Evolutionary conservation across 2,888 invertebrate species (phyloP).

Genomic region (Phengaris arion): DNA sequence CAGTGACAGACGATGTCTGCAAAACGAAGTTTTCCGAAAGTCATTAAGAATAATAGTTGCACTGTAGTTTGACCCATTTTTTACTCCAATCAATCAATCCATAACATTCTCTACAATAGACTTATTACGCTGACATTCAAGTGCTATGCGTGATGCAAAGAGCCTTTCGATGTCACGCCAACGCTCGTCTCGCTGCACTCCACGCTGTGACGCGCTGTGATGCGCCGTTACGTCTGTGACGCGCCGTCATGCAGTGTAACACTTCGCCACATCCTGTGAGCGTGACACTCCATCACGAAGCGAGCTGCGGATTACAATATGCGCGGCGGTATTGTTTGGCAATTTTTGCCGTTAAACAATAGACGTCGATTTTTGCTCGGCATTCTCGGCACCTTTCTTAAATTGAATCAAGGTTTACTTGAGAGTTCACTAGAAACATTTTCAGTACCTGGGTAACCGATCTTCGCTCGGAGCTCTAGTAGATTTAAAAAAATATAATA

Average conservation of each 20-base stretch:
- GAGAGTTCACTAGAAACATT: not conserved
- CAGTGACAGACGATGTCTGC: too few species aligned
- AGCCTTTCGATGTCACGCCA: not conserved
- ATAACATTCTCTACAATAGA: too few species aligned
- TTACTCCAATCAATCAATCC: too few species aligned
- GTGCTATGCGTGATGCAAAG: not conserved
- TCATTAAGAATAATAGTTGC: too few species aligned
- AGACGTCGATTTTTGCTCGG: not conserved
- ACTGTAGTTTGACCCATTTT: too few species aligned
- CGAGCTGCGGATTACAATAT: conserved; percentile 1
- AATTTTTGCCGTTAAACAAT: not conserved
- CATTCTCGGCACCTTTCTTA: not conserved
- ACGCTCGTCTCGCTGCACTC: not conserved
- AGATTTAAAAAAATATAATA: too few species aligned
- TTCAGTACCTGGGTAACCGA: too few species aligned
- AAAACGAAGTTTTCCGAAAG: too few species aligned
- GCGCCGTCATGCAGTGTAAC: not conserved
- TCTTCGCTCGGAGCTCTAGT: too few species aligned
- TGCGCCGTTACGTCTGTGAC: not conserved
- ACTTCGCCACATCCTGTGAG: not conserved
- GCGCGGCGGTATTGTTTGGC: not conserved
- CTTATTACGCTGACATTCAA: not conserved
- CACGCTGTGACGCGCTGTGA: too few species aligned
- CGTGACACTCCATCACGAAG: not conserved
- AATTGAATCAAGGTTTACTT: not conserved